These are phyloP conservation scores for Trichopoda pennipes DNA, from an alignment of 2,888 invertebrate genomes.

Conservation along the genomic window DNA sequence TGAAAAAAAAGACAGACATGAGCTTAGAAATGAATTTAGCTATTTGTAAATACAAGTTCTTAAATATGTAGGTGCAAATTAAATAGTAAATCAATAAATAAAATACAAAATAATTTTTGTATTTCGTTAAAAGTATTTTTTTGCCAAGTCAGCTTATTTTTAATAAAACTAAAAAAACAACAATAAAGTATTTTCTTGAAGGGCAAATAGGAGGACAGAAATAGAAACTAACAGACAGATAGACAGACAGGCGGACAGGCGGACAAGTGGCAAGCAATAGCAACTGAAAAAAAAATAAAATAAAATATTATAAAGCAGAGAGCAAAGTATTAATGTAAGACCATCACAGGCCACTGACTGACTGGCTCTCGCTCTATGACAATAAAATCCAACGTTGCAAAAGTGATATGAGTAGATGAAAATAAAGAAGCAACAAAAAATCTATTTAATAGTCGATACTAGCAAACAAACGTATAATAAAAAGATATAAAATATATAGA, in stretches of 20 bases:
- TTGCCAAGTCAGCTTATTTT: slow-evolving; percentile 60
- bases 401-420: slow-evolving; percentile 12
- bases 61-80: slow-evolving; percentile 52
- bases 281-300: neutral
- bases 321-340: slow-evolving; percentile 25
- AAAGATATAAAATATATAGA: too few relatives aligned
- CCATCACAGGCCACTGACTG: slow-evolving; percentile 11
- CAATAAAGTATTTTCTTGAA: slow-evolving; percentile 21
- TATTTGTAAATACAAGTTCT: slow-evolving; percentile 21
- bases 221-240: neutral
- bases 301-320: neutral
- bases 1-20: neutral
- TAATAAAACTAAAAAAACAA: slow-evolving; percentile 10
- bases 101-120: slow-evolving; percentile 36
- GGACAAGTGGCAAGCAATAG: slow-evolving; percentile 8
- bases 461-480: slow-evolving; percentile 34
- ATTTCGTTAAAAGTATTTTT: slow-evolving; percentile 11
- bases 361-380: neutral
- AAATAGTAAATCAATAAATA: slow-evolving; percentile 63
- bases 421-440: neutral
- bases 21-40: slow-evolving; percentile 2
- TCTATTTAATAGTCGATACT: slow-evolving; percentile 37
- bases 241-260: neutral
- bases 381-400: slow-evolving; percentile 1
- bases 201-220: slow-evolving; percentile 21